Conservation (phyloP, 2,113 vertebrate genomes). For the Turnix velox region DNA sequence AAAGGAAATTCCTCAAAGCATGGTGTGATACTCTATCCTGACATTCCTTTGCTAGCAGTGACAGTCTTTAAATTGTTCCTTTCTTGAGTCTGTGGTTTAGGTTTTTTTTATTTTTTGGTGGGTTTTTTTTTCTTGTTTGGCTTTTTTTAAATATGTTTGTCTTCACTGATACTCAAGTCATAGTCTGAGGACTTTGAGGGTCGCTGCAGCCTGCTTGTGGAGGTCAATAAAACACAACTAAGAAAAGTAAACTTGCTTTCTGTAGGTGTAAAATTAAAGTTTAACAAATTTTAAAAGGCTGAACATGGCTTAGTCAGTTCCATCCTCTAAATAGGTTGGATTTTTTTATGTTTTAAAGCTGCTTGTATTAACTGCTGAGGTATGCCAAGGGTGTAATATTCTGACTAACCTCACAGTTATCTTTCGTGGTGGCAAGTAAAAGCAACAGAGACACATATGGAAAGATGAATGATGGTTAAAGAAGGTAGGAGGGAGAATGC, state of each 20-base stretch:
- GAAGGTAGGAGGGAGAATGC: background rate
- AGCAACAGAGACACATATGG: background rate
- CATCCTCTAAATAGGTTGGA: background rate
- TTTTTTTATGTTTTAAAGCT: background rate
- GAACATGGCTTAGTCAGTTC: background rate
- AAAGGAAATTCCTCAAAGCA: background rate
- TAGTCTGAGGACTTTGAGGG: background rate
- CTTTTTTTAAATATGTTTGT: background rate
- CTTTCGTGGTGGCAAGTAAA: slow-evolving; percentile 2
- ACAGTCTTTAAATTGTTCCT: background rate
- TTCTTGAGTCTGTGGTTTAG: background rate
- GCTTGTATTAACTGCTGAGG: background rate
- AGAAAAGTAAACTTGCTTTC: background rate
- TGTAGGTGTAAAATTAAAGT: background rate
- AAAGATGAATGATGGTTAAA: background rate
- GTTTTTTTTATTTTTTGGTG: background rate
- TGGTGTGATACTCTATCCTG: background rate
- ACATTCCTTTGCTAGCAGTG: background rate
- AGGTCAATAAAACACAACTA: background rate
- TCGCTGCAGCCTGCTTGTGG: background rate
- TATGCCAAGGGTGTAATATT: background rate
- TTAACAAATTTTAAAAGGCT: background rate
- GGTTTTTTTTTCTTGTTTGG: background rate
- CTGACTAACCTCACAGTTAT: background rate
- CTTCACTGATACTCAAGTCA: background rate